A percentile compares a stretch with the other conserved stretches of the same genome.
phyloP scores from a whole-genome alignment of 2,113 vertebrate species.

The Pangasianodon hypophthalmus region DNA sequence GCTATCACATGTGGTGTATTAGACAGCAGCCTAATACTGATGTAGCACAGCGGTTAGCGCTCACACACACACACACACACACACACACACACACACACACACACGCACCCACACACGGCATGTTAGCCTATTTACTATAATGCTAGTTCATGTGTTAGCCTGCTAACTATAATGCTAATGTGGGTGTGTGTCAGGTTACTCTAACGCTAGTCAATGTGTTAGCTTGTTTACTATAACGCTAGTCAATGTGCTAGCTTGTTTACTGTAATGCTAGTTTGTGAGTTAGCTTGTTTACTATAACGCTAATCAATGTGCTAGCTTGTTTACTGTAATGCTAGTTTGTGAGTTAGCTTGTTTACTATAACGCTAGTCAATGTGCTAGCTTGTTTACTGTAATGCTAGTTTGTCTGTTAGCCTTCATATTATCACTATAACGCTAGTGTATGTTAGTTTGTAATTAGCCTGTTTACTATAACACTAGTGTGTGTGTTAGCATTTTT shows the following conservation, averaged over 20 bases:
- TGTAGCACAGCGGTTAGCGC: not conserved
- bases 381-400: not conserved
- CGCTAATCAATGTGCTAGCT: not conserved
- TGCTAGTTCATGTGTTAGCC: not conserved
- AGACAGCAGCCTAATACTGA: conserved; percentile 1
- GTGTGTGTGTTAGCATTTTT: not conserved
- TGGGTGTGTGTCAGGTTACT: not conserved
- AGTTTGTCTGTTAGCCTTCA: not conserved
- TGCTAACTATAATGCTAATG: not conserved
- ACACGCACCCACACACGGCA: not conserved
- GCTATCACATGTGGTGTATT: not conserved
- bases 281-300: not conserved
- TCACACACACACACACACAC: not conserved
- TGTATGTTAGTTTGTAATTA: not conserved
- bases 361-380: not conserved
- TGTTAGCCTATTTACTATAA: not conserved
- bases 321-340: not conserved
- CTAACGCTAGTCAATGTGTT: not conserved
- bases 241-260: not conserved
- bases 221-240: not conserved
- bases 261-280: not conserved
- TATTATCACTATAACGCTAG: not conserved
- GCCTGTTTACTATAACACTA: not conserved
- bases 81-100: not conserved
- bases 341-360: not conserved